phyloP scores from a whole-genome alignment of 2,113 vertebrate genomes.

The Callionymus lyra region DNA sequence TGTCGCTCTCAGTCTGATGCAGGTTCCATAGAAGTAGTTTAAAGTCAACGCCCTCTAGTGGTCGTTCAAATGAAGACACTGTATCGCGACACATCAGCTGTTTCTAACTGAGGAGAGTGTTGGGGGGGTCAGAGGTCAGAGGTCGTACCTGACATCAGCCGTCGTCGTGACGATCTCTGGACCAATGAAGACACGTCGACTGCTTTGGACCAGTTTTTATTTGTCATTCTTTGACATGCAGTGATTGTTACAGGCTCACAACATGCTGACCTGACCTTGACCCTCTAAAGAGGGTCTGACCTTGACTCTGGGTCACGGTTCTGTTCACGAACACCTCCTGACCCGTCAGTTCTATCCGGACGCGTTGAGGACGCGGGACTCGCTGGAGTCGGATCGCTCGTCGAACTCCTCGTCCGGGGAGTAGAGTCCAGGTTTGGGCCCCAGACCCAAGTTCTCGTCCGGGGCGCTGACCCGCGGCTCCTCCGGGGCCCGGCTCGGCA shows the following conservation, averaged over 20 bases:
- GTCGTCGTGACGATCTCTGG: too few relatives aligned
- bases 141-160: too few relatives aligned
- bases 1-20: too few relatives aligned
- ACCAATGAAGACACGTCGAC: too few relatives aligned
- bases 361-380: conserved; percentile 86
- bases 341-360: conserved; percentile 66
- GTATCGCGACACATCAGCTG: too few relatives aligned
- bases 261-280: conserved; percentile 60
- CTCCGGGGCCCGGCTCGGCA: conserved; percentile 69
- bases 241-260: conserved; percentile 39
- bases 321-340: too few relatives aligned
- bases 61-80: too few relatives aligned
- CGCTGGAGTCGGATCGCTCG: conserved; percentile 87
- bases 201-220: conserved; percentile 42
- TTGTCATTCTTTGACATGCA: conserved; percentile 62
- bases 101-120: too few relatives aligned
- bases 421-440: conserved; percentile 82
- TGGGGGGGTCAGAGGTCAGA: too few relatives aligned
- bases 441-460: conserved; percentile 78
- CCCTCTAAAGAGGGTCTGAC: conserved; percentile 32
- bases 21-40: too few relatives aligned
- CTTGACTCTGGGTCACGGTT: conserved; percentile 14
- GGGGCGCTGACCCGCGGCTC: conserved; percentile 78
- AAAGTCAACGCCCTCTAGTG: too few relatives aligned
- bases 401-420: conserved; percentile 91